phyloP scores from a whole-genome alignment of 2,113 vertebrate species.

The Burhinus bistriatus region DNA sequence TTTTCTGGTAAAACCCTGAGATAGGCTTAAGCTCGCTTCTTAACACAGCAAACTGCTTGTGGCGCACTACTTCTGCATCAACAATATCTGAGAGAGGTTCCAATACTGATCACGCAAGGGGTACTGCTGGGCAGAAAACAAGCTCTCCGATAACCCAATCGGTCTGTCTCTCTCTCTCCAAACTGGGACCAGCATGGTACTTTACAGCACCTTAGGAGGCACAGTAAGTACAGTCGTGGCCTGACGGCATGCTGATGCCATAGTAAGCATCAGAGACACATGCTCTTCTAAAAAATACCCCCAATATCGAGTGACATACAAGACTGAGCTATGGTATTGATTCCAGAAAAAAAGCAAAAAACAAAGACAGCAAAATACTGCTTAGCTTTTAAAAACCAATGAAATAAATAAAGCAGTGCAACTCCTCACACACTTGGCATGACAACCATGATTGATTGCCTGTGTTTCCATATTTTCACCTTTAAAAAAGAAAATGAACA shows the following conservation, averaged over 20 bases:
- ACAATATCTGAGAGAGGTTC: neutral
- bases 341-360: neutral
- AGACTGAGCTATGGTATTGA: neutral
- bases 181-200: neutral
- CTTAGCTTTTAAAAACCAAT: neutral
- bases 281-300: neutral
- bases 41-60: neutral
- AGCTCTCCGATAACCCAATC: rapidly evolving
- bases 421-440: neutral
- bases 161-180: neutral
- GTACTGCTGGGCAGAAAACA: neutral
- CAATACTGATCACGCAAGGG: neutral
- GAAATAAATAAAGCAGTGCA: neutral
- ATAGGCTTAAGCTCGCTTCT: neutral
- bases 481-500: neutral
- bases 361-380: neutral
- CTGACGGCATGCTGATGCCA: neutral
- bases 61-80: neutral
- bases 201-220: neutral
- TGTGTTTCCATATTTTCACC: neutral
- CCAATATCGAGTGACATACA: neutral
- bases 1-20: neutral
- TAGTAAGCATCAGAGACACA: neutral
- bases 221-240: neutral
- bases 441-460: neutral